These are phyloP conservation scores for Epinephelus cyanopodus DNA, from an alignment of 2,113 vertebrate genomes.

Conservation along the genomic window DNA sequence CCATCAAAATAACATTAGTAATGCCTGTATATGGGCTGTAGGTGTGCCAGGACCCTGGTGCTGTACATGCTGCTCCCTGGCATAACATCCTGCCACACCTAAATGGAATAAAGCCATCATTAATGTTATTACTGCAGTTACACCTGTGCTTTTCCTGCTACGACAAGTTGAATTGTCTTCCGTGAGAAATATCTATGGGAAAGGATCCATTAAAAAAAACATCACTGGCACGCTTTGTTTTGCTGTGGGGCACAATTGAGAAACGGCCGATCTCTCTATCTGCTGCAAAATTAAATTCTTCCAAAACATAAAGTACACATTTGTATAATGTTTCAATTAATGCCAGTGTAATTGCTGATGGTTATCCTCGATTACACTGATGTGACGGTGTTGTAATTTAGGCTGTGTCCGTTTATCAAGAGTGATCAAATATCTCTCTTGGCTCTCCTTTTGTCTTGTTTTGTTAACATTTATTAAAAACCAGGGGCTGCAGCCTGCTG, in stretches of 20 bases:
- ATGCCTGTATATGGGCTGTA: not conserved
- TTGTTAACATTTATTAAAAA: not conserved
- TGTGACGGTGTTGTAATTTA: not conserved
- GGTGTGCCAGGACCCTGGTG: not conserved
- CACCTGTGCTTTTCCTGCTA: slow-evolving; percentile 32
- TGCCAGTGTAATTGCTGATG: not conserved
- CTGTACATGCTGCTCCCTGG: not conserved
- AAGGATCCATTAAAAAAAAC: slow-evolving; percentile 8
- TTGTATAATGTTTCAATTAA: not conserved
- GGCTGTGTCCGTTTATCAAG: not conserved
- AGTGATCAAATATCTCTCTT: not conserved
- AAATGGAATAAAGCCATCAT: slow-evolving; percentile 17
- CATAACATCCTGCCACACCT: slow-evolving; percentile 31
- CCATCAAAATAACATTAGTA: not conserved
- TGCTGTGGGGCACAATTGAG: slow-evolving; percentile 14
- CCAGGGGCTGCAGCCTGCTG: not conserved
- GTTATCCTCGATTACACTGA: not conserved
- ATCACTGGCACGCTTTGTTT: slow-evolving; percentile 1
- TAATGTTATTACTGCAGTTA: not conserved
- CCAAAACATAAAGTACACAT: not conserved
- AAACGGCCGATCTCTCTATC: slow-evolving; percentile 1
- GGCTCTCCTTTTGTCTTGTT: not conserved
- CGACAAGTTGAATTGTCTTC: slow-evolving; percentile 37
- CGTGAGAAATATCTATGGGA: slow-evolving; percentile 24
- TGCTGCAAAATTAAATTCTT: slow-evolving; percentile 1